Percentiles rank a stretch among this genome's conserved stretches.
Evolutionary conservation across 2,888 invertebrate species (phyloP).

Genomic region (Caenorhabditis virilis): DNA sequence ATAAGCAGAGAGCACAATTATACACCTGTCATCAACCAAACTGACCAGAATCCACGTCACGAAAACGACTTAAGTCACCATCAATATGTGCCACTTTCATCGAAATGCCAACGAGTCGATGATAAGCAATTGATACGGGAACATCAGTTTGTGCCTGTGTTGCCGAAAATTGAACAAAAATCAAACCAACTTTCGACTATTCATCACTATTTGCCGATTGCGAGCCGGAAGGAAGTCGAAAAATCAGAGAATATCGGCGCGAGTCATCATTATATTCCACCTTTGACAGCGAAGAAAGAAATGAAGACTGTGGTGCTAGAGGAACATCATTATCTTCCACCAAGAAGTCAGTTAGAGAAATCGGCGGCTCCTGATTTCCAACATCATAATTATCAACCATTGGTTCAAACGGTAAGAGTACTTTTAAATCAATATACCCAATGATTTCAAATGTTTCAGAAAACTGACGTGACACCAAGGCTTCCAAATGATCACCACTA

Average conservation of each 20-base stretch:
- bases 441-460: slow-evolving; percentile 20
- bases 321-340: not conserved
- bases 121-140: no score
- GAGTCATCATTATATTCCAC: not conserved
- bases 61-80: slow-evolving; percentile 19
- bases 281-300: not conserved
- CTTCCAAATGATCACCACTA: slow-evolving; percentile 33
- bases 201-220: not conserved
- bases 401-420: not conserved
- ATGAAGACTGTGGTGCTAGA: not conserved
- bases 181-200: not conserved
- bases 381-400: slow-evolving; percentile 26
- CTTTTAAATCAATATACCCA: slow-evolving; percentile 20
- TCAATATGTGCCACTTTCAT: no score
- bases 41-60: slow-evolving; percentile 24
- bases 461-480: slow-evolving; percentile 18
- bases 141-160: slow-evolving; percentile 36
- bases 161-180: slow-evolving; percentile 16
- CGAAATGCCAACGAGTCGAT: no score
- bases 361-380: no score
- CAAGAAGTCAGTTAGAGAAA: no score
- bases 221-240: not conserved
- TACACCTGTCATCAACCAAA: slow-evolving; percentile 29
- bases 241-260: not conserved
- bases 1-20: slow-evolving; percentile 30